These are phyloP conservation scores for Brachypteracias leptosomus DNA, from an alignment of 2,113 vertebrate species.

Conservation along the genomic window DNA sequence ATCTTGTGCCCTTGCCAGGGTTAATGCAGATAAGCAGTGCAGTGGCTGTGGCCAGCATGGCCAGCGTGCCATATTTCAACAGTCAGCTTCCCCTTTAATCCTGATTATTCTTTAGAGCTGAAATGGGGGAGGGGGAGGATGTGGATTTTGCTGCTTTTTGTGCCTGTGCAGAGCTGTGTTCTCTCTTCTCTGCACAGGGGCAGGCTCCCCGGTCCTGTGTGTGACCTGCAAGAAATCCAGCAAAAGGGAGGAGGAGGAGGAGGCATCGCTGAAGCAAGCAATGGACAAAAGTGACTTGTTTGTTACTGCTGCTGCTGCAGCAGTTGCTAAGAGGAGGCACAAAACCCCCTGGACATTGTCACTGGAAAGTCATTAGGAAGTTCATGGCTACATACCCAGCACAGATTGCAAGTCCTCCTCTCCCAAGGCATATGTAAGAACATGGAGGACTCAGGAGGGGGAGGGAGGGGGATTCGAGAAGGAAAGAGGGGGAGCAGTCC, in stretches of 20 bases:
- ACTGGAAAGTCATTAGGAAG: conserved; percentile 85
- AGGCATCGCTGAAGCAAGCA: conserved; percentile 30
- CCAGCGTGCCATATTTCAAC: not conserved
- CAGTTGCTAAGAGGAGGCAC: conserved; percentile 48
- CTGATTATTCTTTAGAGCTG: conserved; percentile 10
- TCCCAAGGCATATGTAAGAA: conserved; percentile 59
- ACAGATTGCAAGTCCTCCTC: conserved; percentile 77
- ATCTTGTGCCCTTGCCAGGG: not conserved
- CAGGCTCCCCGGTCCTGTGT: not conserved
- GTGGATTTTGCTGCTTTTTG: not conserved
- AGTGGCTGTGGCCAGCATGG: not conserved
- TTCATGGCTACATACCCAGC: conserved; percentile 68
- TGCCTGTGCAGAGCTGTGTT: not conserved
- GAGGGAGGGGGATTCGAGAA: not conserved
- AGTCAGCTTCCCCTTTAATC: conserved; percentile 2
- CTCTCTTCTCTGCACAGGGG: not conserved
- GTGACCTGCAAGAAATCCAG: conserved; percentile 12
- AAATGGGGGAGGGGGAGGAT: not conserved
- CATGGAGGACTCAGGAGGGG: not conserved
- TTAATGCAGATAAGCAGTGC: accelerated
- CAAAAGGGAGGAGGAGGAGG: not conserved
- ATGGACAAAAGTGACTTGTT: conserved; percentile 70
- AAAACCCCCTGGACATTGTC: conserved; percentile 76
- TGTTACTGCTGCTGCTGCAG: conserved; percentile 2
- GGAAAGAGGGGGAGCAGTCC: not conserved